A percentile compares a stretch with the other conserved stretches of the same genome.
Evolutionary conservation across 2,888 invertebrate genomes (phyloP).

Genomic region (Bombylius major): DNA sequence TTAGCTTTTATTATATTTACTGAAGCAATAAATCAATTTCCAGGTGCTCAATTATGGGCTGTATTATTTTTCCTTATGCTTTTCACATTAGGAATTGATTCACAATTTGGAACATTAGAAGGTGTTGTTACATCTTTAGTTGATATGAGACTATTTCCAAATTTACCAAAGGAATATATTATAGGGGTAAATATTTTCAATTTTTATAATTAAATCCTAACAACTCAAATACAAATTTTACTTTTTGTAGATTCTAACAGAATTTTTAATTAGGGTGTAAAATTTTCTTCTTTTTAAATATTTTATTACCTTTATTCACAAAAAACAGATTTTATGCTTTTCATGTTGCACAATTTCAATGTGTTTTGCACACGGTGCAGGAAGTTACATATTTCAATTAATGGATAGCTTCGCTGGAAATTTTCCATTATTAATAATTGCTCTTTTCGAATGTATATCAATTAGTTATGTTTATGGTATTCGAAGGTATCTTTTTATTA

Average conservation of each 20-base stretch:
- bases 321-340: slow-evolving; percentile 47
- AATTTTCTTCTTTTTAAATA: neutral
- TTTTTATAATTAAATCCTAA: neutral
- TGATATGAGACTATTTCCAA: slow-evolving; percentile 88
- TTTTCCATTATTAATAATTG: slow-evolving; percentile 82
- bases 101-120: slow-evolving; percentile 91
- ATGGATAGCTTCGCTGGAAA: slow-evolving; percentile 93
- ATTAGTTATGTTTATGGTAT: slow-evolving; percentile 91
- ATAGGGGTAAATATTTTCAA: slow-evolving; percentile 48
- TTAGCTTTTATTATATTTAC: slow-evolving; percentile 95
- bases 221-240: too few relatives aligned
- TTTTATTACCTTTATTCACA: neutral
- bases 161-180: slow-evolving; percentile 75
- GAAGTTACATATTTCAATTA: slow-evolving; percentile 84
- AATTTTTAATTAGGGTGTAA: too few relatives aligned
- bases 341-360: slow-evolving; percentile 75
- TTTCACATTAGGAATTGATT: slow-evolving; percentile 89
- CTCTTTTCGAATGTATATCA: slow-evolving; percentile 82
- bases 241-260: too few relatives aligned
- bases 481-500: slow-evolving; percentile 49
- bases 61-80: slow-evolving; percentile 94
- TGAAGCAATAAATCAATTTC: slow-evolving; percentile 95
- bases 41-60: slow-evolving; percentile 92
- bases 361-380: slow-evolving; percentile 85
- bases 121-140: slow-evolving; percentile 92